A percentile compares a stretch with the other conserved stretches of the same genome.
phyloP scores from a whole-genome alignment of 2,113 vertebrate genomes.

The Corythaeola cristata region DNA sequence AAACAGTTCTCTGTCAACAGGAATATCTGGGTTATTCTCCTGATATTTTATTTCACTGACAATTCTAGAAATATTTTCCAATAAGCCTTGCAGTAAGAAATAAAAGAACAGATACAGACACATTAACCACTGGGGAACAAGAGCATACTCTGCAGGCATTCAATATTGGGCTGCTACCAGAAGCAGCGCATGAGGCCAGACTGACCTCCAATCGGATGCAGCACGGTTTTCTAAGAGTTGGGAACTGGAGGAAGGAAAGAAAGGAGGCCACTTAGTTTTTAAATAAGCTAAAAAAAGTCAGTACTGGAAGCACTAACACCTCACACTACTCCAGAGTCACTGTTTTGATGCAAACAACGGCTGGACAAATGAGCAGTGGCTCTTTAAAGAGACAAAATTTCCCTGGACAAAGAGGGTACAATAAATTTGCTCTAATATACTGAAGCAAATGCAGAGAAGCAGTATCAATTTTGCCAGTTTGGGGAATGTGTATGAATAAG shows the following conservation, averaged over 20 bases:
- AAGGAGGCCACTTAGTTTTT: not conserved
- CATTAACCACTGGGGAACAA: not conserved
- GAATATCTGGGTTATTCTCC: not conserved
- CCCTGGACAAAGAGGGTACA: not conserved
- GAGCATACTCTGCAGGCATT: not conserved
- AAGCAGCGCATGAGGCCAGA: not conserved
- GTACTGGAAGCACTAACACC: not conserved
- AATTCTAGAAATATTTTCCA: not conserved
- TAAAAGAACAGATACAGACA: not conserved
- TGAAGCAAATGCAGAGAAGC: not conserved
- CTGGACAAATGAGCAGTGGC: not conserved
- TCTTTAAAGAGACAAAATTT: not conserved
- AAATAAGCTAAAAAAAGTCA: not conserved
- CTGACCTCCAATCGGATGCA: not conserved
- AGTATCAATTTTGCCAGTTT: not conserved
- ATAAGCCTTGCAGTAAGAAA: not conserved
- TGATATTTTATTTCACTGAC: not conserved
- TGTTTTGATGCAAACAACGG: not conserved
- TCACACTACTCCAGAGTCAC: not conserved
- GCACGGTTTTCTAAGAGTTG: not conserved
- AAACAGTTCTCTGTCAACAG: not conserved
- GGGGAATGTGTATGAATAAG: not conserved
- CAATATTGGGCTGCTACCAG: not conserved
- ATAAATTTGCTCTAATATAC: not conserved
- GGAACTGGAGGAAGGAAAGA: not conserved